Evolutionary conservation across 1,140 invertebrate genomes (phyloP), one percentile per base, ranked within the genome.

Genomic region (Megathymus violae): DNA sequence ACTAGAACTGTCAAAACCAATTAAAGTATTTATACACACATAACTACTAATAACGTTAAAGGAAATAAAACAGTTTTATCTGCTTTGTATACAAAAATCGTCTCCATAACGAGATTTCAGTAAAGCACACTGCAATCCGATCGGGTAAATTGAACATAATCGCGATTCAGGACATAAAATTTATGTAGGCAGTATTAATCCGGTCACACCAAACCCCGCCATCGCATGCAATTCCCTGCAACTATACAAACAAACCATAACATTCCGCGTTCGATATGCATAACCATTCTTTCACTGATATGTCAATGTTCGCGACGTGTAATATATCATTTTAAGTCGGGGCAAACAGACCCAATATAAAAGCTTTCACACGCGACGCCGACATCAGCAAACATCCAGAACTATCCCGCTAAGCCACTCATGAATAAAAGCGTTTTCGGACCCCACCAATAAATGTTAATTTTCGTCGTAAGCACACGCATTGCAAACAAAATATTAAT

Each of bases 401-500:
- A 82, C 80, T 84, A 84, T 86, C 78, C 76, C 67, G 69, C 70
- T 86, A 86, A 89, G 84, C 84, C 79, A 82, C 82, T 88, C 83
- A 87, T 88, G 87, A 89, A 89, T 89, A 89, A 86, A 87, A 85
- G 79, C 78, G 76, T 78, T 77, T 74, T 83, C 68, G 74, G 79
- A 83, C 80, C 88, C 88, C 75, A 83, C 74, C 80, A 78, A 88
- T 88, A 86, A 88, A 88, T 85, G 88, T 85, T 88, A 90, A 90
- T 86, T 90, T 85, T 85, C 74, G 78, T 85, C 82, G 78, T 71
- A 74, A 80, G 75, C 81, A 76, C 78, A 80, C 80, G 77, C 80
- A 80, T 78, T 70, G 79, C 80, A 85, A 89, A 88, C 82, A 84
- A 81, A 89, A 89, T 88, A 88, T 88, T 88, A 90, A 88, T 88